Conservation (phyloP, 1,140 invertebrate species). For the Atta cephalotes region DNA sequence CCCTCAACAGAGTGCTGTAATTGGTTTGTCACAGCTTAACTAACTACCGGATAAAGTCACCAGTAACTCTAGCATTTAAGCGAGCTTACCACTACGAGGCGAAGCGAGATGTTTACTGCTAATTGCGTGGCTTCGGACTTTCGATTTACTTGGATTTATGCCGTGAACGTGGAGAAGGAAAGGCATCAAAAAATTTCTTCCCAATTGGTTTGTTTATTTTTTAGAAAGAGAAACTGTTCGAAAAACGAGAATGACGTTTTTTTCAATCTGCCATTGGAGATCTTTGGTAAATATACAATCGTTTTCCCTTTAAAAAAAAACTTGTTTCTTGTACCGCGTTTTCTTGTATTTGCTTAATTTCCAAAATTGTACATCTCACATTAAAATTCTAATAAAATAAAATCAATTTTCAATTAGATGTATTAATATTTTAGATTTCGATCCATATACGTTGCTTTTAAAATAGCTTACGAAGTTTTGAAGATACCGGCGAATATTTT, state of each 20-base stretch:
- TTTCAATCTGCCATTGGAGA: constrained; percentile 1
- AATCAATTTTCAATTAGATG: background rate
- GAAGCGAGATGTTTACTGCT: constrained; percentile 74
- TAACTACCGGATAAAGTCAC: constrained; percentile 76
- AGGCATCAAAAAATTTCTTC: constrained; percentile 38
- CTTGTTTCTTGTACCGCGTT: background rate
- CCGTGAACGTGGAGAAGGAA: constrained; percentile 10
- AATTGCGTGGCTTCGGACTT: constrained; percentile 67
- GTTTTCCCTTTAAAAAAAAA: constrained; percentile 24
- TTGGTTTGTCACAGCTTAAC: constrained; percentile 77
- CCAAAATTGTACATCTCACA: constrained; percentile 13
- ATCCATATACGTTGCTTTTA: background rate
- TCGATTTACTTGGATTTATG: constrained; percentile 68
- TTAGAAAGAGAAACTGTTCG: background rate
- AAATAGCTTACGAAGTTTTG: background rate
- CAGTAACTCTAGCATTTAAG: constrained; percentile 69
- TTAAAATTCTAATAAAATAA: constrained; percentile 1
- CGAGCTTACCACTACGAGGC: constrained; percentile 70
- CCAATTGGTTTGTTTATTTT: constrained; percentile 31
- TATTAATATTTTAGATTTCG: constrained; percentile 19
- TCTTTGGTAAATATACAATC: background rate
- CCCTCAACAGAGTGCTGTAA: constrained; percentile 64
- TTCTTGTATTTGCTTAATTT: background rate
- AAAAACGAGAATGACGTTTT: constrained; percentile 23
- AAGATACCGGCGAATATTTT: constrained; percentile 17